Evolutionary conservation across 2,113 vertebrate species (phyloP).

Genomic region (Eleginops maclovinus): DNA sequence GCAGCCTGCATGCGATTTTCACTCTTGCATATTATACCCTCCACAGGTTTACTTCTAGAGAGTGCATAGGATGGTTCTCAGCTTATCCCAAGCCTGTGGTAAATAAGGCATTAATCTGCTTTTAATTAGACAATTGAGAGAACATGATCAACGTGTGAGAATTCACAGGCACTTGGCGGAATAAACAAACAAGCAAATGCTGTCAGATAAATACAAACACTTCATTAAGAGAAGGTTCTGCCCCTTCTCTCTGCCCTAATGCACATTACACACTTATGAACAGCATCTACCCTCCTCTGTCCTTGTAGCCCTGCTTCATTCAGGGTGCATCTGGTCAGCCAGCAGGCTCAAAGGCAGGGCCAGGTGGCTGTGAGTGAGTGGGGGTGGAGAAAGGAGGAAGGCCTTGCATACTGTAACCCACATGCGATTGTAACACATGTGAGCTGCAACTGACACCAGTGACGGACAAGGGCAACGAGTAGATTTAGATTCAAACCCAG

Average conservation of each 20-base stretch:
- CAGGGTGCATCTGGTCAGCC: constrained; percentile 83
- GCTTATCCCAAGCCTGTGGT: constrained; percentile 26
- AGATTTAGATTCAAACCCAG: constrained; percentile 24
- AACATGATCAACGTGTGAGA: constrained; percentile 38
- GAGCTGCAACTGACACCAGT: constrained; percentile 25
- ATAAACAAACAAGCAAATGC: constrained; percentile 50
- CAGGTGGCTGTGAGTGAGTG: constrained; percentile 70
- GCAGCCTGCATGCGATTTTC: constrained; percentile 26
- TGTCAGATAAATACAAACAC: constrained; percentile 33
- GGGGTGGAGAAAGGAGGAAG: constrained; percentile 49
- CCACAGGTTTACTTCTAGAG: constrained; percentile 15
- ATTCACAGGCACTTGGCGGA: constrained; percentile 33
- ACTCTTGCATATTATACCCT: constrained; percentile 3
- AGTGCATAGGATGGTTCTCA: constrained; percentile 5
- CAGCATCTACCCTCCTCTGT: constrained; percentile 42
- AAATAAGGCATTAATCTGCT: constrained; percentile 60
- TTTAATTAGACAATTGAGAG: constrained; percentile 53
- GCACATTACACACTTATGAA: background rate
- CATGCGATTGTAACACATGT: constrained; percentile 33
- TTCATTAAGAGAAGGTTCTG: constrained; percentile 36
- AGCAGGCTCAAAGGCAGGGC: constrained; percentile 78
- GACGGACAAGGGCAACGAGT: constrained; percentile 17
- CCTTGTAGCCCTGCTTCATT: constrained; percentile 64
- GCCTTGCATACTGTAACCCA: constrained; percentile 48
- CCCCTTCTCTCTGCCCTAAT: background rate